These are phyloP conservation scores for Epinephelus awoara DNA, from an alignment of 2,797 vertebrate genomes.

Conservation along the genomic window DNA sequence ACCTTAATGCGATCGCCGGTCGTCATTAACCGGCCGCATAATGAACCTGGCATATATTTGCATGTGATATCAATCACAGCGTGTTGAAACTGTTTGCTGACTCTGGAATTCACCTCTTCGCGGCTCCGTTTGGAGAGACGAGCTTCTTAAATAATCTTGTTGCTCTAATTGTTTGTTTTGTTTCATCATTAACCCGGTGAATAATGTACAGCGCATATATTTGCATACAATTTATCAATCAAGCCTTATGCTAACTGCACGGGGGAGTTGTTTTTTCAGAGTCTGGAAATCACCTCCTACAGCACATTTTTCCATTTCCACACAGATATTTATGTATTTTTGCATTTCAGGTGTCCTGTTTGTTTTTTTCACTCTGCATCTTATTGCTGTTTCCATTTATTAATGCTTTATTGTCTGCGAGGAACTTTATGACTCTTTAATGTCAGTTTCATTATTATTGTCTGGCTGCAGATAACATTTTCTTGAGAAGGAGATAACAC, in stretches of 20 bases:
- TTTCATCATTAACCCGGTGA: constrained; percentile 38
- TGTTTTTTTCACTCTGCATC: not conserved
- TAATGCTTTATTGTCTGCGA: constrained; percentile 16
- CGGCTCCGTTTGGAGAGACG: not conserved
- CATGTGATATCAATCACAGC: constrained; percentile 6
- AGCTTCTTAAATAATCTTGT: constrained; percentile 8
- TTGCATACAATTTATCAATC: constrained; percentile 49
- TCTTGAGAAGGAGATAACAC: constrained; percentile 17
- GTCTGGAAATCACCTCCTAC: constrained; percentile 6
- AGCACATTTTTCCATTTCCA: not conserved
- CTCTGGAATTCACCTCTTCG: constrained; percentile 15
- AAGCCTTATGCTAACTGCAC: constrained; percentile 1
- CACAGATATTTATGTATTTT: not conserved
- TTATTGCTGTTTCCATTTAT: constrained; percentile 30
- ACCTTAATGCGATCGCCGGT: constrained; percentile 24
- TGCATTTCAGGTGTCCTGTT: not conserved
- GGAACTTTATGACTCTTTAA: constrained; percentile 27
- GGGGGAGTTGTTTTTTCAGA: not conserved
- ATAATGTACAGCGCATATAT: constrained; percentile 39
- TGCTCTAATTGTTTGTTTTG: constrained; percentile 50
- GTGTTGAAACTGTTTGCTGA: not conserved
- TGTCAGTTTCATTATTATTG: constrained; percentile 38
- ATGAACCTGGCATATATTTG: constrained; percentile 36
- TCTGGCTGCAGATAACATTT: constrained; percentile 27
- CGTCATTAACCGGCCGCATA: constrained; percentile 34